A percentile compares a stretch with the other conserved stretches of the same genome.
phyloP scores from a whole-genome alignment of 2,888 invertebrate genomes.

The Drosophila subquinaria region DNA sequence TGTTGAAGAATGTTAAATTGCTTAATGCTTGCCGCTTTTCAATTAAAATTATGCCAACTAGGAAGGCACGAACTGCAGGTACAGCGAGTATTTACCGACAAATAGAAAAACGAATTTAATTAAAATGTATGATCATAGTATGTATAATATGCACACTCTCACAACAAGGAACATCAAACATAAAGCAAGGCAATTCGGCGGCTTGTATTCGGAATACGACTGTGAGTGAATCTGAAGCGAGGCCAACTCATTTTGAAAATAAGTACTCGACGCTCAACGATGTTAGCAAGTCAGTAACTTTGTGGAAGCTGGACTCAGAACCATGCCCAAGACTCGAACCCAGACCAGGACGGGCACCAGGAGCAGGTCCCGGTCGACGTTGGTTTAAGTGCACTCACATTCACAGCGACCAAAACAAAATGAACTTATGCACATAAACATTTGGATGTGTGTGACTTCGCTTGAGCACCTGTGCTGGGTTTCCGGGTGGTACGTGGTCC shows the following conservation, averaged over 20 bases:
- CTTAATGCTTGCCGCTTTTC: conserved; percentile 55
- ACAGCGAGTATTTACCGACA: conserved; percentile 51
- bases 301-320: conserved; percentile 31
- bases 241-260: conserved; percentile 75
- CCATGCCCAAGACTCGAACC: conserved; percentile 8
- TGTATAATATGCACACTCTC: conserved; percentile 15
- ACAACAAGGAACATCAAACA: conserved; percentile 46
- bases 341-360: neutral
- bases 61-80: conserved; percentile 25
- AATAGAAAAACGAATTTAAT: conserved; percentile 77
- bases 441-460: conserved; percentile 59
- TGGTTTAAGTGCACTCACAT: conserved; percentile 73
- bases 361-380: conserved; percentile 45
- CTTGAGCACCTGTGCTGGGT: conserved; percentile 65
- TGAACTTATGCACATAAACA: conserved; percentile 58
- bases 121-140: conserved; percentile 69
- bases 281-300: conserved; percentile 20
- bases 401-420: conserved; percentile 72
- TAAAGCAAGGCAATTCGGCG: conserved; percentile 64
- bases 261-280: conserved; percentile 64
- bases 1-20: conserved; percentile 23
- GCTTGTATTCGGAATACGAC: conserved; percentile 58
- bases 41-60: conserved; percentile 70
- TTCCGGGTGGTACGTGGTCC: conserved; percentile 11
- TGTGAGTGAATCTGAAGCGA: conserved; percentile 48